Conservation (phyloP, 2,113 vertebrate genomes). For the Chloropsis cyanopogon region DNA sequence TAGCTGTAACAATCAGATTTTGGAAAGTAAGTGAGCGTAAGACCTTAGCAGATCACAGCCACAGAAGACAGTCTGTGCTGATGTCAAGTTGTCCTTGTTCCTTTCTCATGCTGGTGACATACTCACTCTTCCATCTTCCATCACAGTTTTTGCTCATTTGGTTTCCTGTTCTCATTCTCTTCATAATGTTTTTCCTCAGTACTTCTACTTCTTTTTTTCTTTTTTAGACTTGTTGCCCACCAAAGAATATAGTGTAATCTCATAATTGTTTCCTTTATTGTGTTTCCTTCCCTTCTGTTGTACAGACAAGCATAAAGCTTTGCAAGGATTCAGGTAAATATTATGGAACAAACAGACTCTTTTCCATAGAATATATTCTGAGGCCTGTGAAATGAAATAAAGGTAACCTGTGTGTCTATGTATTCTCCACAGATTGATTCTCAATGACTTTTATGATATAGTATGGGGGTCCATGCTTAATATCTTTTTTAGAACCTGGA, state of each 20-base stretch:
- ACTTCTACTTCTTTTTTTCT: neutral
- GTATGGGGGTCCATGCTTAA: neutral
- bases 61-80: neutral
- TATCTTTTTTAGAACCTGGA: neutral
- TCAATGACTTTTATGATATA: neutral
- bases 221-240: neutral
- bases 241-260: neutral
- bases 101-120: neutral
- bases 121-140: neutral
- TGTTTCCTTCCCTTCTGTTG: neutral
- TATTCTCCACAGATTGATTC: neutral
- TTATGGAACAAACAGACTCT: slow-evolving; percentile 34
- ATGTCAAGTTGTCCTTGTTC: neutral
- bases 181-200: neutral
- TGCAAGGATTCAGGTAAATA: slow-evolving; percentile 39
- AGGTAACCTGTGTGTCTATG: neutral
- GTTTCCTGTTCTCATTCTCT: neutral
- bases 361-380: neutral
- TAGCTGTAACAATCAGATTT: neutral
- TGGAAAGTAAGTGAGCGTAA: neutral
- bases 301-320: neutral
- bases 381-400: slow-evolving; percentile 9
- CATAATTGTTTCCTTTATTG: neutral
- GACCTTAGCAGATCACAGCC: neutral
- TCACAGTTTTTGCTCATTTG: neutral